These are phyloP conservation scores for Aphidius ervi DNA, from an alignment of 1,140 invertebrate genomes.

Conservation along the genomic window DNA sequence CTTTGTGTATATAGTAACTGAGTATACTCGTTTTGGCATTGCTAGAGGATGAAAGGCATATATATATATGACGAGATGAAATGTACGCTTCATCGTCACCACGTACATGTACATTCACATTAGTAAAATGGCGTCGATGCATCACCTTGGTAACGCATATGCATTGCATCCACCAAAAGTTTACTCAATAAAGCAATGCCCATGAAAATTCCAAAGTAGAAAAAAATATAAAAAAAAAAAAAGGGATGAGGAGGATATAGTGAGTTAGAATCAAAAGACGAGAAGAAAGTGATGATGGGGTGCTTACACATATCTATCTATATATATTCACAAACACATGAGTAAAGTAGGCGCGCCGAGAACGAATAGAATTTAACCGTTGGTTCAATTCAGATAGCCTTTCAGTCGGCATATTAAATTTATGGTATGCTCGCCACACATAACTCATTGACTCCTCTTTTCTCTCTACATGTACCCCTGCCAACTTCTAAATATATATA, in stretches of 20 bases:
- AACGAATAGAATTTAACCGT: constrained; percentile 38
- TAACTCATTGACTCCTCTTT: constrained; percentile 25
- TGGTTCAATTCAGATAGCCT: constrained; percentile 41
- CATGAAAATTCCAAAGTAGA: background rate
- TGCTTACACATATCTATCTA: constrained; percentile 3
- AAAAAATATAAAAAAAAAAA: background rate
- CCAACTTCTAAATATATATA: too few relatives aligned
- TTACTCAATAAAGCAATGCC: background rate
- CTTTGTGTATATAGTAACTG: background rate
- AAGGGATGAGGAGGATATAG: constrained; percentile 1
- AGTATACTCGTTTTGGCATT: too few relatives aligned
- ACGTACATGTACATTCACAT: background rate
- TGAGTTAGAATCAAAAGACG: background rate
- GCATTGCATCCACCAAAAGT: background rate
- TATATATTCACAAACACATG: background rate
- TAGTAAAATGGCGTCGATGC: constrained; percentile 18
- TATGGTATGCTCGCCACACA: constrained; percentile 34
- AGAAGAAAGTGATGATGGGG: background rate
- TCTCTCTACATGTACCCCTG: too few relatives aligned
- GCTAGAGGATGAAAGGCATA: too few relatives aligned
- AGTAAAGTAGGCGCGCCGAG: constrained; percentile 25
- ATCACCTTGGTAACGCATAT: constrained; percentile 18
- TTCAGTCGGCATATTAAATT: constrained; percentile 38
- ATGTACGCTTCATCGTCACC: background rate
- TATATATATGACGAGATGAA: too few relatives aligned